A percentile compares a stretch with the other conserved stretches of the same genome.
These are phyloP conservation scores for Circaetus cinerascens DNA, from an alignment of 2,113 vertebrate species.

Conservation along the genomic window DNA sequence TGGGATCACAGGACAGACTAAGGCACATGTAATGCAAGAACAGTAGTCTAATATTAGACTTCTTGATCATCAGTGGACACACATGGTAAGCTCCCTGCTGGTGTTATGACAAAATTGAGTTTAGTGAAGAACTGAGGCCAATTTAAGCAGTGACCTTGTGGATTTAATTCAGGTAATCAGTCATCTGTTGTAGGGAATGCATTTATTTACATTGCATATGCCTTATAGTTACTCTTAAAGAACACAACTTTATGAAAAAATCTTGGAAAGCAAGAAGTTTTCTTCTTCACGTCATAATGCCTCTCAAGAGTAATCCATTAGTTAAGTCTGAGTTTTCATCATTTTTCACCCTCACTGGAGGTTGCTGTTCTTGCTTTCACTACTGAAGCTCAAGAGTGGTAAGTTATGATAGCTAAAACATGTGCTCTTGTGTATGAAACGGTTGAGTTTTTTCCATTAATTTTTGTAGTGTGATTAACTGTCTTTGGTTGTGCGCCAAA, in stretches of 20 bases:
- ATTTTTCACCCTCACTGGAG: neutral
- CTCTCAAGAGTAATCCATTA: neutral
- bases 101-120: neutral
- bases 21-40: neutral
- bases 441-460: neutral
- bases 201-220: neutral
- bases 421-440: neutral
- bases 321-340: neutral
- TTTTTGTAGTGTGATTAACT: neutral
- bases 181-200: neutral
- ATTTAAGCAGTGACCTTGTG: neutral
- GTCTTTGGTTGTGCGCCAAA: neutral
- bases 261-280: neutral
- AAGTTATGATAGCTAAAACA: neutral
- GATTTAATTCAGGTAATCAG: neutral
- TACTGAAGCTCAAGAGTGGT: neutral
- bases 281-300: neutral
- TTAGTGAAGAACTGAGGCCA: neutral
- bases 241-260: neutral
- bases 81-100: neutral
- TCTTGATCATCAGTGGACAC: neutral
- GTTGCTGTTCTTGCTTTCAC: neutral
- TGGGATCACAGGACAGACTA: neutral
- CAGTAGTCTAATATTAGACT: neutral
- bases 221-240: neutral